Base-by-base conservation (phyloP, 2,113 vertebrate genomes). In the Oostethus manadensis region DNA sequence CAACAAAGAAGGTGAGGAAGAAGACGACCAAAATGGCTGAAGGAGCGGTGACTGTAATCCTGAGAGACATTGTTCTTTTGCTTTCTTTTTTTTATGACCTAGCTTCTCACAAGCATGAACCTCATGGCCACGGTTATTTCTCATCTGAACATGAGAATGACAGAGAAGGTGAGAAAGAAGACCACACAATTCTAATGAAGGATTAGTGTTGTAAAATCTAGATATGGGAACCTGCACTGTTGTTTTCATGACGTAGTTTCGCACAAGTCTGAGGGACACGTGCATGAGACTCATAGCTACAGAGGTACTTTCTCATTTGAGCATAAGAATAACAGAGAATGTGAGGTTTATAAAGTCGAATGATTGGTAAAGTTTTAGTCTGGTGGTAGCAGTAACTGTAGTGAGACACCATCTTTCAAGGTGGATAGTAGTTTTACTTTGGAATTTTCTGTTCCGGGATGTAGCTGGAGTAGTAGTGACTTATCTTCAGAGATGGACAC, bases 61-160 rank as follows among this genome's bases (percentile, higher is more conserved):
- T 14, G 13, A 14, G 23, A 51, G 16, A 3, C 6, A 29, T 16
- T 15, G 8, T 4, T 0, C 11, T 51, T 26, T 29, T 10, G 50
- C 26, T 17, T 40, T 42, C 5, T 14, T 23, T 17, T 40, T 42
- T 14, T 14, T 23, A 17, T n/a, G 15, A 29, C 23, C 2, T 46
- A 51, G 73, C 3, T n/a, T 35, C 17, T 17, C 60, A 50, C 38
- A 56, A 56, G 8, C 43, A 58, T 50, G 43, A 50, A 21, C 22
- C 48, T 50, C 21, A 50, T 23, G 48, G 18, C 10, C 48, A 20
- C 18, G 14, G 23, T 22, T 21, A 4, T n/a, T 48, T 22, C 48
- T 8, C 48, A 20, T 50, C 48, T 23, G 10, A 50, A 10, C 48
- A 1, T 21, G 48, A 20, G 48, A 50, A 21, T 14, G 22, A 21